Evolutionary conservation across 2,888 invertebrate species (phyloP), one percentile per base, ranked within the genome.

Genomic region (Pyrocoelia pectoralis): DNA sequence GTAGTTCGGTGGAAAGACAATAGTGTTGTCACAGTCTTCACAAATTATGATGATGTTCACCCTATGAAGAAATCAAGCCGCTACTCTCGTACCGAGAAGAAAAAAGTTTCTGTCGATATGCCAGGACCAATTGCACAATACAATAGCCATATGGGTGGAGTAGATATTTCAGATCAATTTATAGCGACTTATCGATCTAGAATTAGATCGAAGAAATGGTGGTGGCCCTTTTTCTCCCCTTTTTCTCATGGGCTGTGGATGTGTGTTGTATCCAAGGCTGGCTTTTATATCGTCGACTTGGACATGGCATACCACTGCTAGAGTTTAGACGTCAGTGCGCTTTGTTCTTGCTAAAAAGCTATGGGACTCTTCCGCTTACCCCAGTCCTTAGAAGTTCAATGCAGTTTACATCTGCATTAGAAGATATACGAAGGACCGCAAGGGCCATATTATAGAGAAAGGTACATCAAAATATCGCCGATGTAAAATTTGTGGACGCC

Each of bases 161-260:
- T 53, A 1, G 53, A 53, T 38, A 9, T 53, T 40, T 40, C 38
- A 13, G 46, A 43, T 43, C 43, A 55, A 15, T 43, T 55, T 43
- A 2, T 43, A 4, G 13, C 41, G 8, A 19, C 41, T 2, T 61
- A 50, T 12, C 4, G 46, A 15, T 24, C 29, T 9, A 14, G 38
- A 24, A 61, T 52, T 33, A n/a, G 33, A 2, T 38, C 19, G 9
- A 50, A 46, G 10, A 53, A 54, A 53, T 60, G 60, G 53, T 54
- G 48, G 48, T 60, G 60, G 54, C n/a, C n/a, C n/a, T n/a, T n/a
- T n/a, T n/a, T n/a, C n/a, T n/a, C n/a, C 12, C 14, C 1, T 49
- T 60, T 15, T 60, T 60, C n/a, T 13, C 28, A 2, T 54, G 38
- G 53, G 41, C 19, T 12, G 17, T 54, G n/a, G 53, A 40, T 54